These are phyloP conservation scores for Calvadosia cruxmelitensis DNA, from an alignment of 30 jellyfish, hydroid and myxozoan species.

Conservation along the genomic window DNA sequence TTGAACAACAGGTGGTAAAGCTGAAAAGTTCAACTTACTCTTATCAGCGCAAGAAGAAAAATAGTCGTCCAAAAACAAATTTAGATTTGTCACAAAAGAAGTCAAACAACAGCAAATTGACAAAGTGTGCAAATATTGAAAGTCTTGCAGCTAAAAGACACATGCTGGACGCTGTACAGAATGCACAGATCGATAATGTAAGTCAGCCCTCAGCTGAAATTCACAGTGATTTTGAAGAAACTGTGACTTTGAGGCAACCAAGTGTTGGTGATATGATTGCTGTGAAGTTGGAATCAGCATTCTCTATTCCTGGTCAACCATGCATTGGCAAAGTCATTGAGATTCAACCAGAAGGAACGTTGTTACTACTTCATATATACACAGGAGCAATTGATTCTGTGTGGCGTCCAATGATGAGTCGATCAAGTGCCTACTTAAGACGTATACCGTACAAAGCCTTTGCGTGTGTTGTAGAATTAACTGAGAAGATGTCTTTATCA, in stretches of 20 bases:
- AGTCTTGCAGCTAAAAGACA: not conserved
- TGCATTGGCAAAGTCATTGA: constrained; percentile 57
- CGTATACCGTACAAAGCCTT: constrained; percentile 17
- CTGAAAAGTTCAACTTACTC: no score
- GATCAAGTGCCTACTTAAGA: constrained; percentile 74
- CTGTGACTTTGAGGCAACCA: not conserved
- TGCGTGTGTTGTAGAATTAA: constrained; percentile 17
- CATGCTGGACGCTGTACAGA: not conserved
- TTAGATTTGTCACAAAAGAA: not conserved
- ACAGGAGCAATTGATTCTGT: constrained; percentile 54
- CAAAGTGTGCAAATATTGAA: not conserved
- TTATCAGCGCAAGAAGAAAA: no score
- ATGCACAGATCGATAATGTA: not conserved
- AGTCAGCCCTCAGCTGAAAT: not conserved
- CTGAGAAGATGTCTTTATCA: constrained; percentile 26
- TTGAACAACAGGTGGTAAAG: no score
- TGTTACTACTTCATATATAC: constrained; percentile 48
- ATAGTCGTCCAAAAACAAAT: no score
- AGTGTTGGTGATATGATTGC: constrained; percentile 60
- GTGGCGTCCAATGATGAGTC: constrained; percentile 94
- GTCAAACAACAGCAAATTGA: not conserved
- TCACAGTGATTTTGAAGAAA: not conserved
- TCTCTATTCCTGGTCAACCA: constrained; percentile 87
- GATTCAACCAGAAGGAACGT: constrained; percentile 25
- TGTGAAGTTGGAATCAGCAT: constrained; percentile 30